phyloP scores from a whole-genome alignment of 2,113 vertebrate genomes.

The Phaetusa simplex region DNA sequence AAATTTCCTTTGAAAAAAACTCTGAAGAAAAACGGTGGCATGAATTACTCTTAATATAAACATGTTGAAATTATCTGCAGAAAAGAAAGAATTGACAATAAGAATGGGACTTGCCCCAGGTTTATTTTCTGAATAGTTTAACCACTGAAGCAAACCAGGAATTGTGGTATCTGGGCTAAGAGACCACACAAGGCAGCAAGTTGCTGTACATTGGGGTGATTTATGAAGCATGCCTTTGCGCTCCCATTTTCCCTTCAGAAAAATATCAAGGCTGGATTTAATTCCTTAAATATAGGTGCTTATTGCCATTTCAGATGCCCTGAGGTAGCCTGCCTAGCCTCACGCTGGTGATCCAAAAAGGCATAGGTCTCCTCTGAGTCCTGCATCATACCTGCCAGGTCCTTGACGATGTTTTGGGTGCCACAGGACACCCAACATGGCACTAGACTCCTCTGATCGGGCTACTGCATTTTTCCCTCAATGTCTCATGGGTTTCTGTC shows the following conservation, averaged over 20 bases:
- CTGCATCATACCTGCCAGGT: not conserved
- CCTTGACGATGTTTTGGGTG: not conserved
- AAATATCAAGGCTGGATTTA: not conserved
- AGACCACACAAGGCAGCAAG: not conserved
- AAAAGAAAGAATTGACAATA: not conserved
- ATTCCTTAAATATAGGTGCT: not conserved
- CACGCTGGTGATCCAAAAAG: not conserved
- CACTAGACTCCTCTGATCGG: not conserved
- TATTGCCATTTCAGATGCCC: not conserved
- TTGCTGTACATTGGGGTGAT: not conserved
- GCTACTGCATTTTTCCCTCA: not conserved
- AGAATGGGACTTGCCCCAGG: not conserved
- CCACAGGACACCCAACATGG: not conserved
- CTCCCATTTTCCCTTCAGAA: not conserved
- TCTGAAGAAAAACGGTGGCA: not conserved
- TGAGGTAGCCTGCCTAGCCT: not conserved
- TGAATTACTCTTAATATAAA: not conserved
- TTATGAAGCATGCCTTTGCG: not conserved
- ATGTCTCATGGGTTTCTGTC: not conserved
- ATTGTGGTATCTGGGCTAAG: not conserved
- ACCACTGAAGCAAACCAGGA: not conserved
- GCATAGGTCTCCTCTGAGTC: not conserved
- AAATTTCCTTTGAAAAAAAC: not conserved
- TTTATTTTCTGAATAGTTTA: not conserved
- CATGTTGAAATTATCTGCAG: not conserved